phyloP scores from a whole-genome alignment of 2,797 vertebrate genomes.

The Coccyzus lansbergi region DNA sequence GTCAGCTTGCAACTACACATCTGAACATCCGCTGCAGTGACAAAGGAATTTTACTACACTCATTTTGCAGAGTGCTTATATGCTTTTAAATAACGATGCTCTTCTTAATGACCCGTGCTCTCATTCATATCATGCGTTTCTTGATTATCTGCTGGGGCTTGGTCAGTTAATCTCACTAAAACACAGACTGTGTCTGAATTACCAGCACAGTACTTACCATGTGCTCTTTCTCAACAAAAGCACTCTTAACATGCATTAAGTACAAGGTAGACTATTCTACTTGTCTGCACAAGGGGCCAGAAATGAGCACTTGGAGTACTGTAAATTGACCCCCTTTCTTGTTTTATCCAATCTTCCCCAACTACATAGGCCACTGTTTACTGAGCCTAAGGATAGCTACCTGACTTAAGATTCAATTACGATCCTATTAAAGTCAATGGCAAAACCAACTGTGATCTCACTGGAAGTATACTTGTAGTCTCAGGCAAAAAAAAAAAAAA shows the following conservation, averaged over 20 bases:
- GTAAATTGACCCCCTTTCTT: background rate
- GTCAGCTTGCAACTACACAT: background rate
- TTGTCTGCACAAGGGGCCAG: background rate
- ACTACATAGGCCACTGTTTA: background rate
- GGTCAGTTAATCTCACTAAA: background rate
- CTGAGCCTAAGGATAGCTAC: background rate
- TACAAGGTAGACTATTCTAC: background rate
- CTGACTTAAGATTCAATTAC: background rate
- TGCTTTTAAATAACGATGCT: background rate
- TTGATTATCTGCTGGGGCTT: background rate
- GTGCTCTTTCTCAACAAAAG: background rate
- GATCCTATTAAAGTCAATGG: background rate
- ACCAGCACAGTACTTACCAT: background rate
- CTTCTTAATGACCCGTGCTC: background rate
- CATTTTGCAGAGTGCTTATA: background rate
- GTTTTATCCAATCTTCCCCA: background rate
- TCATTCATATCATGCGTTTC: background rate
- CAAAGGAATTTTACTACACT: background rate
- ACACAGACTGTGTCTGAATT: background rate
- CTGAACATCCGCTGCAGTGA: background rate
- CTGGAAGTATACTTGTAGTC: background rate
- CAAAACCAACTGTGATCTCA: background rate
- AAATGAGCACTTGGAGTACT: background rate
- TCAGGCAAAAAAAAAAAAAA: background rate
- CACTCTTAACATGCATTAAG: background rate